Evolutionary conservation across 1,140 invertebrate species (phyloP), one percentile per base, ranked within the genome.

Genomic region (Anagrus nilaparvatae): DNA sequence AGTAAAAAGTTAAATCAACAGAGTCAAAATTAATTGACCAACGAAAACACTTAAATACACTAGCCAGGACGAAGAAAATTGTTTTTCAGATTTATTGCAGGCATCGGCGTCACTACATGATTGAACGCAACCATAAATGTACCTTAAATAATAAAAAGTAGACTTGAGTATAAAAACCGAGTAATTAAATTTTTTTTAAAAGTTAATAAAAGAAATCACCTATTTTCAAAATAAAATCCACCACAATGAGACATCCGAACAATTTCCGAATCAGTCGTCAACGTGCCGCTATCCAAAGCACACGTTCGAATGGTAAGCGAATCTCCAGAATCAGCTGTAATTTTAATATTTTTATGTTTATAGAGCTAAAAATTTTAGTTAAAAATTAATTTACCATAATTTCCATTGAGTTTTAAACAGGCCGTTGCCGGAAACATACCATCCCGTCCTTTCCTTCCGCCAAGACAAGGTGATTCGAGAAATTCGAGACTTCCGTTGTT

Each of bases 351-450:
- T 41, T 42, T 5, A 33, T 31, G 17, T 21, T 10, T 12, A 29
- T 28, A 24, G 12, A 23, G 3, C 12, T 4, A 7, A 4, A 7
- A 18, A 28, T 40, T 30, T 33, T 33, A 30, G n/a, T 28, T 2
- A 46, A 41, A 35, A 61, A 25, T 17, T 2, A 10, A 19, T 67
- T 73, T 69, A 92, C 88, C 81, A 60, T 83, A 88, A 46, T 77
- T 73, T 36, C 92, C 92, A 32, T 80, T 80, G 31, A 96, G 79
- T 72, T 98, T 98, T 50, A 98, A 87, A 67, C 95, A 98, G 31
- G 92, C 85, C 1, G 93, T 95, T 20, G 92, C 95, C 0, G 94
- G 95, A 70, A 97, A 98, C 1, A 95, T 68, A 1, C 94, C 94
- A 58, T 91, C 81, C 33, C 94, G 72, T 5, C 82, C 82, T 68